Evolutionary conservation across 2,888 invertebrate species (phyloP), one percentile per base, ranked within the genome.

Genomic region (Polietes domitor): DNA sequence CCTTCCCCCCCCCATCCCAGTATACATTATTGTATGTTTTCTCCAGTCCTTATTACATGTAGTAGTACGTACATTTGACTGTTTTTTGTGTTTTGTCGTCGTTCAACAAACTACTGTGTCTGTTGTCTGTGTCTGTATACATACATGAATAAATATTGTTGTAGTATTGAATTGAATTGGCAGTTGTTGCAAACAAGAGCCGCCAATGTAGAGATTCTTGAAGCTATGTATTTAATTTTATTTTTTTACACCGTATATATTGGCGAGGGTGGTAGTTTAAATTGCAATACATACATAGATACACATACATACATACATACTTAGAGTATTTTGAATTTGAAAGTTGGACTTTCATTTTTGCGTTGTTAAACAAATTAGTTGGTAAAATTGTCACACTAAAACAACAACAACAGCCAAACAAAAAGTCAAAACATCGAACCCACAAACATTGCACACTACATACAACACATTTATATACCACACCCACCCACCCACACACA

Each of bases 231-330:
- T 37, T 37, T 47, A 15, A 47, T 71, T 63, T 21, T 17, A 41
- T 78, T 76, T 74, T 70, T 55, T 19, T 37, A 28, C 21, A 61
- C 9, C 32, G 26, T 50, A 50, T 17, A 68, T 41, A 15, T 41
- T 6, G 78, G 21, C 43, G 47, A 72, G 76, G 81, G 58, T 81
- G 76, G 78, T 76, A 84, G 76, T 79, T 80, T 77, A 37, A 41
- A 26, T 32, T 53, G 9, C 37, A 37, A 7, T 32, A 7, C 32
- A 32, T 32, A 32, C 32, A 32, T 32, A 32, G 7, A 3, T 32
- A 32, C 32, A 32, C 7, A 37, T 37, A 37, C 37, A 37, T 37
- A 37, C 10, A 9, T 37, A 37, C 37, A 37, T 37, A 7, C 37
- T 37, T 37, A 37, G n/a, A n/a, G 37, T 37, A 37, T 37, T 10